Evolutionary conservation across 2,113 vertebrate species (phyloP), one percentile per base, ranked within the genome.

Genomic region (Hydrolagus affinis): DNA sequence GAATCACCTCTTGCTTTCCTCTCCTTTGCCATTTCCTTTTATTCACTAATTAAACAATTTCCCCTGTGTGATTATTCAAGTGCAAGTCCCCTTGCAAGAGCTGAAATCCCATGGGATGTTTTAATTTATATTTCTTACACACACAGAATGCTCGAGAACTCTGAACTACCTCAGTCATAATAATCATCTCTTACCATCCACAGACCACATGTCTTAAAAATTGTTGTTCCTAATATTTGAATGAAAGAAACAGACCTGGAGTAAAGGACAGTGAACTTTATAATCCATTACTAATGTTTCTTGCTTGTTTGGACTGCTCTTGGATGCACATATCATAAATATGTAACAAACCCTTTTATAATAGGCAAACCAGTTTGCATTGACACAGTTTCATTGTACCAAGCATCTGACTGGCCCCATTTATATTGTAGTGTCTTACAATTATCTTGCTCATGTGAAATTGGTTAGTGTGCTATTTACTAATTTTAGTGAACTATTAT

Each of bases 1-100:
- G 57, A 28, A 25, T 80, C 21, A 80, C n/a, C 77, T 80, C 64
- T 80, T 75, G 73, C 73, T 75, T 75, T 75, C 32, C 73, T 56
- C 32, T 56, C 9, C 59, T 80, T 80, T 83, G 62, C 25, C 17
- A 30, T 83, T 83, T 30, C 77, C 77, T 28, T 83, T 66, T 66
- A 66, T 83, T 66, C 77, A 28, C 77, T 83, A 66, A 83, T 83
- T 83, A 83, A 66, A 83, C 77, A 83, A 66, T 15, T 30, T 83
- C 77, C 60, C 60, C 66, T 11, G n/a, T 64, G 25, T 23, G 77
- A 66, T 83, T 83, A 83, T 83, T 83, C 77, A 83, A 66, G 23
- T 66, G 25, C 66, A 28, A 28, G 60, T 66, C 77, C 60, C 60
- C 25, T 80, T 57, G 64, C 77, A 80, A 28, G 73, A 80, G 59